A percentile compares a stretch with the other conserved stretches of the same genome.
These are phyloP conservation scores for Aphrophora alni DNA, from an alignment of 2,888 invertebrate genomes.

Conservation along the genomic window DNA sequence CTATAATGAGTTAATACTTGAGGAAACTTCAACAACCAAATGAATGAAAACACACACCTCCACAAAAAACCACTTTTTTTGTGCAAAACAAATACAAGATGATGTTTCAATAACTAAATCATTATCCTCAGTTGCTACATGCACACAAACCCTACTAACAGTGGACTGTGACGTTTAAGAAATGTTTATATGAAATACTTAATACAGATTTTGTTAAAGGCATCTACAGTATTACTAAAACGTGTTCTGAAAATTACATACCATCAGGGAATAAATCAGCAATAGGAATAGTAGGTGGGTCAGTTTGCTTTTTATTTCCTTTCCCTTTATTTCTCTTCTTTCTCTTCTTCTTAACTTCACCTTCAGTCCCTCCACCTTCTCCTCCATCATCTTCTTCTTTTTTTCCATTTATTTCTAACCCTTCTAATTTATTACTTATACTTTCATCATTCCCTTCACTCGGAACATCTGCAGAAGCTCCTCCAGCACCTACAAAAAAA, in stretches of 20 bases:
- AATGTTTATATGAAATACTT: too few relatives aligned
- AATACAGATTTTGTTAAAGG: too few relatives aligned
- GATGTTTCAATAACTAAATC: too few relatives aligned
- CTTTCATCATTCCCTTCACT: constrained; percentile 54
- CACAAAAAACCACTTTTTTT: too few relatives aligned
- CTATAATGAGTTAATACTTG: too few relatives aligned
- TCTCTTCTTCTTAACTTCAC: constrained; percentile 68
- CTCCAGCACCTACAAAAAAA: constrained; percentile 56
- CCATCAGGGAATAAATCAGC: constrained; percentile 84
- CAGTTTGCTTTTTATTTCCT: constrained; percentile 70
- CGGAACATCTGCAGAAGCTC: constrained; percentile 59
- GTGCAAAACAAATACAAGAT: too few relatives aligned
- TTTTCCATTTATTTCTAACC: constrained; percentile 45
- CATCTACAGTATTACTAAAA: too few relatives aligned
- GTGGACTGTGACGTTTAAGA: too few relatives aligned
- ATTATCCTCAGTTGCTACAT: too few relatives aligned
- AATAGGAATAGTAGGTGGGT: constrained; percentile 88
- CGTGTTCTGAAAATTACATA: constrained; percentile 54
- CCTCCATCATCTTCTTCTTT: constrained; percentile 55
- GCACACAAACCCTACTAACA: too few relatives aligned
- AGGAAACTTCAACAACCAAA: too few relatives aligned
- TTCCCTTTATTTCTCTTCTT: constrained; percentile 55
- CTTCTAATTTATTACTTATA: constrained; percentile 30
- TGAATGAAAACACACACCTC: too few relatives aligned
- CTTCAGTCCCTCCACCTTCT: constrained; percentile 60